Percentiles rank a stretch among this genome's conserved stretches.
These are phyloP conservation scores for Agrenia bidenticulata DNA, from an alignment of 2,888 invertebrate genomes.

Conservation along the genomic window DNA sequence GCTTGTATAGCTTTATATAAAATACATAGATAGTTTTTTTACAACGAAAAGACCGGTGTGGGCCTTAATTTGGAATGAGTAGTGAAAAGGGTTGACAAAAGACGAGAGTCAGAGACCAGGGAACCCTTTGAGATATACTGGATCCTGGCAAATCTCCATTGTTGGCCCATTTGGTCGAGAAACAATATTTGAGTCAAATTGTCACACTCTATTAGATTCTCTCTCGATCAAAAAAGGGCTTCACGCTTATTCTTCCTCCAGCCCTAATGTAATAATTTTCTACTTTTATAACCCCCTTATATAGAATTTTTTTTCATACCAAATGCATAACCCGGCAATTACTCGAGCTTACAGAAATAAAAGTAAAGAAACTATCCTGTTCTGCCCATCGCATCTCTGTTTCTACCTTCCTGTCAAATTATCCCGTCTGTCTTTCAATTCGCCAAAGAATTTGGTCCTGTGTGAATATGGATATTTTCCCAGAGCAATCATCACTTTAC, in stretches of 20 bases:
- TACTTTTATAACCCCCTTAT: too few species aligned
- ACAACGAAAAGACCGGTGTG: slow-evolving; percentile 14
- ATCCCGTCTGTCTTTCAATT: slow-evolving; percentile 8
- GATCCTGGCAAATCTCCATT: slow-evolving; percentile 23
- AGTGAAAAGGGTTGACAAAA: slow-evolving; percentile 26
- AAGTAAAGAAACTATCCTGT: too few species aligned
- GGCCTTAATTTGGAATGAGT: background rate
- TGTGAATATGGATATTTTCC: slow-evolving; percentile 3
- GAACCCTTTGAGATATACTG: slow-evolving; percentile 40
- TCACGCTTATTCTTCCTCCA: slow-evolving; percentile 7
- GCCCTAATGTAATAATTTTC: too few species aligned
- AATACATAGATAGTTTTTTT: background rate
- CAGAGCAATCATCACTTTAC: slow-evolving; percentile 7
- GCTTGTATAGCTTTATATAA: too few species aligned
- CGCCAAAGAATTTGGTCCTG: background rate
- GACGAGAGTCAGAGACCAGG: slow-evolving; percentile 3
- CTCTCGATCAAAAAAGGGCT: slow-evolving; percentile 28
- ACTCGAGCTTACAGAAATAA: too few species aligned
- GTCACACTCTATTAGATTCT: slow-evolving; percentile 53
- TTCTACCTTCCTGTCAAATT: slow-evolving; percentile 6
- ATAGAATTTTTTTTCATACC: too few species aligned
- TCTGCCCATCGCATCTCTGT: too few species aligned
- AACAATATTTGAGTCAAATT: slow-evolving; percentile 54
- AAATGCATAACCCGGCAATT: too few species aligned
- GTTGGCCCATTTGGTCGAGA: slow-evolving; percentile 47